These are phyloP conservation scores for Cossypha polioptera DNA, from an alignment of 2,797 vertebrate species.

Conservation along the genomic window DNA sequence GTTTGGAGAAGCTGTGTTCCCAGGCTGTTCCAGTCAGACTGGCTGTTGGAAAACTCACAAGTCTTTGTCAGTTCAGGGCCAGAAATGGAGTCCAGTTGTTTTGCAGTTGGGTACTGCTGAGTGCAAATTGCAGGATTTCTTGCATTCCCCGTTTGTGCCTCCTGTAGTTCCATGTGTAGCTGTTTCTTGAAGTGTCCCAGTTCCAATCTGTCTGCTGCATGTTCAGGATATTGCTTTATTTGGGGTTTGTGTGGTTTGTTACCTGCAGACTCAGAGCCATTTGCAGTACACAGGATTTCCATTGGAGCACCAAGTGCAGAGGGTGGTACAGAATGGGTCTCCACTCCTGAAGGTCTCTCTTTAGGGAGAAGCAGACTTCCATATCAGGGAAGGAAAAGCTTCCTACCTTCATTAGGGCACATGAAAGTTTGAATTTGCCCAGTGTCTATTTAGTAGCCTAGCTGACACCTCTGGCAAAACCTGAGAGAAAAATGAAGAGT, in stretches of 20 bases:
- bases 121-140: background rate
- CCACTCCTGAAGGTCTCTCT: background rate
- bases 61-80: background rate
- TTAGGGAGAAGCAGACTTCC: background rate
- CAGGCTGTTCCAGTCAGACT: background rate
- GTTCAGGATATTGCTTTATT: background rate
- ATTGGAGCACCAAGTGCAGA: fast-evolving
- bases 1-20: background rate
- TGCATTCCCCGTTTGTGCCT: background rate
- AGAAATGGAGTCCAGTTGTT: background rate
- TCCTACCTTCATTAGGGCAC: background rate
- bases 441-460: background rate
- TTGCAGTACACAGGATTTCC: fast-evolving
- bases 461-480: background rate
- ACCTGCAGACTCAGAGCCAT: fast-evolving
- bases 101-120: background rate
- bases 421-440: background rate
- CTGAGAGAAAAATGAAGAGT: background rate
- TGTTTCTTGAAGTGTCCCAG: background rate
- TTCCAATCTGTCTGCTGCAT: background rate
- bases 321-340: background rate
- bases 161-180: background rate
- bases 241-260: background rate
- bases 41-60: background rate
- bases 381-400: background rate